Percentiles rank a stretch among this genome's conserved stretches.
These are phyloP conservation scores for Galeopterus variegatus DNA, from an alignment of 2,113 vertebrate genomes.

Conservation along the genomic window DNA sequence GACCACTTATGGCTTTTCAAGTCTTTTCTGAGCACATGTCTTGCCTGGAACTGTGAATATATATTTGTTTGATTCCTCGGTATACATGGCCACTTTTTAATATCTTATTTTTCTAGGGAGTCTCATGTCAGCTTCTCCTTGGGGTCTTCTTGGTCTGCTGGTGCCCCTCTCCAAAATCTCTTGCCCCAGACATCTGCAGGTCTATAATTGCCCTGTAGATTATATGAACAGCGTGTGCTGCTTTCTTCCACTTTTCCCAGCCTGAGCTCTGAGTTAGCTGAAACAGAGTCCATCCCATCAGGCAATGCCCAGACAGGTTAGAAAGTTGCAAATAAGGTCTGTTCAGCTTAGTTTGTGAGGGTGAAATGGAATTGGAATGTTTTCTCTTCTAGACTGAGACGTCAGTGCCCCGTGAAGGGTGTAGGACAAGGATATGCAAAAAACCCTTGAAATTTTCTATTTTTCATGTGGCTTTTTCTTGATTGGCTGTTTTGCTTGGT, in stretches of 20 bases:
- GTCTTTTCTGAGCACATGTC: neutral
- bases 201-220: neutral
- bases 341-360: neutral
- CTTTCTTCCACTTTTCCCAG: neutral
- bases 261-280: neutral
- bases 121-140: neutral
- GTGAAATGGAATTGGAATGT: neutral
- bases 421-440: neutral
- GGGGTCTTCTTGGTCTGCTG: neutral
- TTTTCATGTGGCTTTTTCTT: neutral
- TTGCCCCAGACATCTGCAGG: neutral
- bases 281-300: neutral
- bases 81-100: neutral
- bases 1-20: neutral
- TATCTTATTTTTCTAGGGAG: too few species aligned
- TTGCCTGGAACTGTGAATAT: neutral
- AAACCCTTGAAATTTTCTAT: neutral
- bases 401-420: accelerated
- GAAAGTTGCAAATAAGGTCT: neutral
- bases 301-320: neutral
- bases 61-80: neutral
- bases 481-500: neutral
- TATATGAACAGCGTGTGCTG: neutral
- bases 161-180: neutral
- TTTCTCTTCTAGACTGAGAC: neutral